Evolutionary conservation across 2,113 vertebrate genomes (phyloP).

Genomic region (Parus major): DNA sequence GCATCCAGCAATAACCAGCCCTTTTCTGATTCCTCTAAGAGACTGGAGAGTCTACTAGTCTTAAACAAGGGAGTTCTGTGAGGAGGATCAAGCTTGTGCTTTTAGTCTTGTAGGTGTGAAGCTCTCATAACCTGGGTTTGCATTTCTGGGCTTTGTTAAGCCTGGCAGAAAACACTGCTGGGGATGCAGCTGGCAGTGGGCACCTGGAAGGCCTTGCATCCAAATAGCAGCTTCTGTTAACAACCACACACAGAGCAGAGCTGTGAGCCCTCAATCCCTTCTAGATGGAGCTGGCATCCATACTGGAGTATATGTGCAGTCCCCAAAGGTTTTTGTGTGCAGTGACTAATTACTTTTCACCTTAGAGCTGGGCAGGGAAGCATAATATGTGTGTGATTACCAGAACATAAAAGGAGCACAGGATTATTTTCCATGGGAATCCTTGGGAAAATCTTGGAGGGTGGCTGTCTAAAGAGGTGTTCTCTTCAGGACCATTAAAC

Average conservation of each 20-base stretch:
- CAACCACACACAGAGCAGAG: neutral
- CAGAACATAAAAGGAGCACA: neutral
- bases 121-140: neutral
- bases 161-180: neutral
- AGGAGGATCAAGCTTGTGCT: neutral
- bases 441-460: neutral
- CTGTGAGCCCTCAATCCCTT: neutral
- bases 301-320: neutral
- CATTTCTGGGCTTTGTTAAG: neutral
- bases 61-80: neutral
- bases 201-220: neutral
- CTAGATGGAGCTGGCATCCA: neutral
- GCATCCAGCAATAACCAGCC: neutral
- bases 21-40: neutral
- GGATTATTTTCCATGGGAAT: constrained; percentile 41
- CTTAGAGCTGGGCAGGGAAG: constrained; percentile 36
- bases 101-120: neutral
- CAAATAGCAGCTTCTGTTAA: neutral
- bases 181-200: neutral
- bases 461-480: neutral
- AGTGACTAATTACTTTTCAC: constrained; percentile 6
- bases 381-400: neutral
- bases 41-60: neutral
- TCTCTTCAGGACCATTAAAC: neutral
- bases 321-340: neutral